Conservation (phyloP, 2,113 vertebrate species). For the Setophaga coronata region DNA sequence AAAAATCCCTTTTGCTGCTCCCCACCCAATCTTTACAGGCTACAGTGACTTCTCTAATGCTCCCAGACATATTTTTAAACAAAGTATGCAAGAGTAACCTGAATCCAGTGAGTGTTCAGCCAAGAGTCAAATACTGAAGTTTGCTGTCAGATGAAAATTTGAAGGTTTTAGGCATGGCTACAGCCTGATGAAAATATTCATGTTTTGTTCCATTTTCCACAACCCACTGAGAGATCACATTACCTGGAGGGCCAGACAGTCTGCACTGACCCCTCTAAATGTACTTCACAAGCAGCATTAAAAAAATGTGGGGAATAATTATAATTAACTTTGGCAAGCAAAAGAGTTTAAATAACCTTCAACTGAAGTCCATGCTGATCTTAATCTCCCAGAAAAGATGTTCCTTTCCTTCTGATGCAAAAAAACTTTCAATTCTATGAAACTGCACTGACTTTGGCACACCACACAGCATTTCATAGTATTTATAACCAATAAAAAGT, state of each 20-base stretch:
- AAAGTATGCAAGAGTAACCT: background rate
- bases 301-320: background rate
- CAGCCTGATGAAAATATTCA: background rate
- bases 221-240: background rate
- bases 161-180: background rate
- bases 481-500: constrained; percentile 11
- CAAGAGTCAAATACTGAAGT: background rate
- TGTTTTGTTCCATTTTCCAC: background rate
- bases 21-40: background rate
- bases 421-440: background rate
- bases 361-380: background rate
- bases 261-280: background rate
- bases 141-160: background rate
- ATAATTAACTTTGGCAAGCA: background rate
- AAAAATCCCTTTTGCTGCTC: background rate
- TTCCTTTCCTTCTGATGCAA: background rate
- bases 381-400: background rate
- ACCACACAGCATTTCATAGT: background rate
- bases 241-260: background rate
- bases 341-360: background rate
- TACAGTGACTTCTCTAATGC: background rate
- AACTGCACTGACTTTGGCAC: background rate
- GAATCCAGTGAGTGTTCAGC: background rate
- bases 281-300: background rate
- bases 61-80: background rate